Evolutionary conservation across 2,113 vertebrate species (phyloP), one percentile per base, ranked within the genome.

Genomic region (Stigmatopora nigra): DNA sequence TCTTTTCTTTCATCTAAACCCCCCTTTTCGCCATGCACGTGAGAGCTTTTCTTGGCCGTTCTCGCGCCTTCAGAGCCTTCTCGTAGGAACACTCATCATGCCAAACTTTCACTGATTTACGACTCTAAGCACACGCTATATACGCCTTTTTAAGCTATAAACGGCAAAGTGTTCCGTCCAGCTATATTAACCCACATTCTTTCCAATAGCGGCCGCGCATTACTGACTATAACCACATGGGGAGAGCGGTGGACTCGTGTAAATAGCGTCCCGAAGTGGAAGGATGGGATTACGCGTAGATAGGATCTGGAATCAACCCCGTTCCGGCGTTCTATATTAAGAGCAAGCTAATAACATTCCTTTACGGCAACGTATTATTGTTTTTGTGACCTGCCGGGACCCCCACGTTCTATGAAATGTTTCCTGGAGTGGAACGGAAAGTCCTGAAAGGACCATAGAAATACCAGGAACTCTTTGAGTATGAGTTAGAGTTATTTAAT

Each of bases 171-270:
- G 73, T 63, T 71, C 82, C 73, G 82, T 79, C 81, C 77, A 79
- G 78, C 74, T 86, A 78, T 85, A 83, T 85, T 86, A 86, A 87
- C 86, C 75, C 77, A 74, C 81, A 87, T 88, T 88, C 81, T 83
- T 86, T 88, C 78, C 82, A 83, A 61, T 38, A 48, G 78, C 61
- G 83, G 75, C 75, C 75, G 73, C 78, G 69, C 63, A 78, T 68
- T 31, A 65, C 62, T 70, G 77, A 83, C 76, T 80, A 67, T 71
- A 79, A 84, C 80, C 86, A 78, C 83, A 84, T 79, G 78, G 67
- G 72, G 79, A 75, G 79, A 82, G 72, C 68, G 68, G 68, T n/a
- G n/a, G n/a, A n/a, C n/a, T n/a, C n/a, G n/a, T n/a, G n/a, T n/a
- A n/a, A n/a, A n/a, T n/a, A n/a, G n/a, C n/a, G n/a, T n/a, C n/a